These are phyloP conservation scores for Muricea muricata DNA, from an alignment of 92 coral and sea anemone genomes.

Conservation along the genomic window DNA sequence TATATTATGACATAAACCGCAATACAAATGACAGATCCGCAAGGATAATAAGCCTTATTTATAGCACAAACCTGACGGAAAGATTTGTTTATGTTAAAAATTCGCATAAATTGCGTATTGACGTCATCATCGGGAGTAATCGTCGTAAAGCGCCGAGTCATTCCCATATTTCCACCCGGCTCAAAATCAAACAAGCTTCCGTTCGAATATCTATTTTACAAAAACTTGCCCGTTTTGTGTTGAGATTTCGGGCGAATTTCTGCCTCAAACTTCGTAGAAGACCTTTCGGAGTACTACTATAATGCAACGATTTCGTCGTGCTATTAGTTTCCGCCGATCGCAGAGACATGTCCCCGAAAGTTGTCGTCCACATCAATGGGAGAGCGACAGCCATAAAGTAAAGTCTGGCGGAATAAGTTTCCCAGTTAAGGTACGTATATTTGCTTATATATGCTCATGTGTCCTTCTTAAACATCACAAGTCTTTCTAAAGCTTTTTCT, in stretches of 20 bases:
- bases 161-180: not conserved
- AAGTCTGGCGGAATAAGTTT: slow-evolving; percentile 98
- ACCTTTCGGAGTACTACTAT: not conserved
- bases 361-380: slow-evolving; percentile 97
- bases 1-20: too few species aligned
- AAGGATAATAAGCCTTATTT: too few species aligned
- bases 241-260: not conserved
- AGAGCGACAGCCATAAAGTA: slow-evolving; percentile 97
- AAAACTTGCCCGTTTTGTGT: not conserved
- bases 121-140: not conserved
- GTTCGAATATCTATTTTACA: not conserved
- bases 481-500: not conserved
- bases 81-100: not conserved
- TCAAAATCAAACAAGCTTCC: slow-evolving; percentile 11
- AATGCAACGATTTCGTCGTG: slow-evolving; percentile 91
- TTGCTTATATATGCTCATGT: not conserved
- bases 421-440: slow-evolving; percentile 85
- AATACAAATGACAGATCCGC: too few species aligned
- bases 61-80: too few species aligned
- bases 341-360: slow-evolving; percentile 96
- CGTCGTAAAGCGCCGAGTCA: slow-evolving; percentile 13
- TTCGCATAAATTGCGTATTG: slow-evolving; percentile 14
- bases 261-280: not conserved
- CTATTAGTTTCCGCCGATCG: slow-evolving; percentile 90
- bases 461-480: not conserved